A percentile compares a stretch with the other conserved stretches of the same genome.
phyloP scores from a whole-genome alignment of 2,888 invertebrate genomes.

The Aporophyla nigra region DNA sequence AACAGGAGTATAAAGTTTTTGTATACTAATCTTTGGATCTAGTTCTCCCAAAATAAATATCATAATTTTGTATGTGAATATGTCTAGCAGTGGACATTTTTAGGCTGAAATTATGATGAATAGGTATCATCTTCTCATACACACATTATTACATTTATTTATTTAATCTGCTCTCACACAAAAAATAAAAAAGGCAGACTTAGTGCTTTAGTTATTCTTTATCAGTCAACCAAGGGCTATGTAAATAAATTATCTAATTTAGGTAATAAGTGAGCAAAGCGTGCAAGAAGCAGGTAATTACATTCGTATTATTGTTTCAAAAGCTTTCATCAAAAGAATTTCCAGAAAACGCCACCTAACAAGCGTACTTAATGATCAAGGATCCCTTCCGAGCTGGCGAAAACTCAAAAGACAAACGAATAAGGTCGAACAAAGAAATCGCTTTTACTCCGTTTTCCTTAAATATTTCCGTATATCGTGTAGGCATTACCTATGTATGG shows the following conservation, averaged over 20 bases:
- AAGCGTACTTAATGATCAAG: constrained; percentile 86
- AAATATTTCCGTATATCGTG: constrained; percentile 71
- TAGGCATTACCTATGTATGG: constrained; percentile 56
- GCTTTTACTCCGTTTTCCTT: constrained; percentile 78
- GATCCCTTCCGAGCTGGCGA: constrained; percentile 76
- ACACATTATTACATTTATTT: not conserved
- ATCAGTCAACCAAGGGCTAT: not conserved
- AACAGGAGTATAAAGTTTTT: no score
- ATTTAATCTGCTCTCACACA: not conserved
- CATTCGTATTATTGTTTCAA: constrained; percentile 47
- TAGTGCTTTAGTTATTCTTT: not conserved
- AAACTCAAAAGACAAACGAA: constrained; percentile 86
- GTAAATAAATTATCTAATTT: constrained; percentile 3
- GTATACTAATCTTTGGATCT: no score
- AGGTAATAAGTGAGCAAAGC: constrained; percentile 48
- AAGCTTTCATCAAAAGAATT: constrained; percentile 69
- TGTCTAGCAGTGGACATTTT: no score
- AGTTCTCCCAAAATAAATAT: no score
- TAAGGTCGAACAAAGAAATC: constrained; percentile 80
- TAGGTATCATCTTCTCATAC: not conserved
- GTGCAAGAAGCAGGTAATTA: constrained; percentile 43
- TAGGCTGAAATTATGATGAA: no score
- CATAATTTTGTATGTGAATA: no score
- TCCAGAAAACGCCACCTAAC: constrained; percentile 78
- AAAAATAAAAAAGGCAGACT: not conserved